Conservation (phyloP, 2,113 vertebrate species). For the Dromiciops gliroides region DNA sequence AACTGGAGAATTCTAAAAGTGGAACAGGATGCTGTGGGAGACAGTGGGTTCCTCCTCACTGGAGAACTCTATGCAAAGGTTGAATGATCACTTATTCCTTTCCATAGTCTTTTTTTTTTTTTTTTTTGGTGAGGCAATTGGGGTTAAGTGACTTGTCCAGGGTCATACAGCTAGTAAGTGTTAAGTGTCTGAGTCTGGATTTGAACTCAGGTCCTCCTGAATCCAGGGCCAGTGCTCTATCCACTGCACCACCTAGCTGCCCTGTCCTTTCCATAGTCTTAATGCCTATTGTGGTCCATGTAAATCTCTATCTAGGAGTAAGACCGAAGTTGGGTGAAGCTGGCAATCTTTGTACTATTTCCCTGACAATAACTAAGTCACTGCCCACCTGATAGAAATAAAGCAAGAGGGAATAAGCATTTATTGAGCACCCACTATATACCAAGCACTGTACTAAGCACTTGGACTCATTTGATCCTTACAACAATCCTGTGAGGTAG, state of each 20-base stretch:
- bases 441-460: neutral
- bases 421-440: neutral
- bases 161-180: too few species aligned
- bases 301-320: neutral
- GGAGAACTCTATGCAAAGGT: neutral
- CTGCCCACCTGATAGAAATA: neutral
- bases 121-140: too few species aligned
- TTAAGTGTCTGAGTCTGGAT: too few species aligned
- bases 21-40: neutral
- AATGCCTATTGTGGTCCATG: neutral
- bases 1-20: neutral
- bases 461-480: neutral
- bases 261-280: neutral
- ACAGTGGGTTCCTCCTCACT: neutral
- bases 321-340: neutral
- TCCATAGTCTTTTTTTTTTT: too few species aligned
- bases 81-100: neutral
- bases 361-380: neutral
- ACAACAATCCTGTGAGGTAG: neutral
- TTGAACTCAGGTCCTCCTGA: too few species aligned
- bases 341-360: neutral
- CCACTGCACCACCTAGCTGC: too few species aligned
- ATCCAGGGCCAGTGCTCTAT: too few species aligned
- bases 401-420: neutral
- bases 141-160: too few species aligned